Evolutionary conservation across 2,113 vertebrate genomes (phyloP), one percentile per base, ranked within the genome.

Genomic region (Desmodus rotundus): DNA sequence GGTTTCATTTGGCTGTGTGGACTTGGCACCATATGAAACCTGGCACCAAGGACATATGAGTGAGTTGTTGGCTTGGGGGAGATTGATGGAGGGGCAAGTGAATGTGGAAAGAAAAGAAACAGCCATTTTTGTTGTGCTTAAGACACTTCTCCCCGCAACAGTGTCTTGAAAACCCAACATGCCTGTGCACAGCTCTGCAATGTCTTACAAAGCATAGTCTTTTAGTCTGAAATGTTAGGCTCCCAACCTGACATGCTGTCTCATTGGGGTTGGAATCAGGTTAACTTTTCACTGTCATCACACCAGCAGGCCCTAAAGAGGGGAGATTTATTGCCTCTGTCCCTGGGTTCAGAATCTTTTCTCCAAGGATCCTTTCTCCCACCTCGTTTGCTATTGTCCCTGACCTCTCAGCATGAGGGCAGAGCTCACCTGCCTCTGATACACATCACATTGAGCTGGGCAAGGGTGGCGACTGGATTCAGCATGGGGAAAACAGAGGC

Each of bases 1-100:
- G 47, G 87, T 94, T 96, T 95, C 89, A 65, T 76, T 91, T 89
- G 91, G 83, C 85, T 74, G 2, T 38, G 33, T 88, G 82, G 88
- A 82, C 82, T 68, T 82, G 50, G 91, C 86, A 91, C 63, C 47
- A 28, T 63, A 33, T 91, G 95, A 83, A 74, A 83, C 28, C 80
- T 96, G 81, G 81, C 31, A 93, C 54, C 10, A 70, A 84, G 82
- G 63, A 91, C 36, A 67, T 54, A 14, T 1, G 28, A 72, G 56
- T 74, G 93, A 91, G n/a, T 19, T 94, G 41, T 58, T 96, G 87
- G 81, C 76, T 65, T 91, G 33, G 26, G 47, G 63, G 77, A 83
- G 70, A 65, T 0, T 67, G 88, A 76, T 52, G 65, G 68, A 95
- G 76, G 52, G 24, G 76, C 61, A 70, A 89, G n/a, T 47, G 54